Base-by-base conservation (phyloP, 2,113 vertebrate species). In the Apteryx mantelli region DNA sequence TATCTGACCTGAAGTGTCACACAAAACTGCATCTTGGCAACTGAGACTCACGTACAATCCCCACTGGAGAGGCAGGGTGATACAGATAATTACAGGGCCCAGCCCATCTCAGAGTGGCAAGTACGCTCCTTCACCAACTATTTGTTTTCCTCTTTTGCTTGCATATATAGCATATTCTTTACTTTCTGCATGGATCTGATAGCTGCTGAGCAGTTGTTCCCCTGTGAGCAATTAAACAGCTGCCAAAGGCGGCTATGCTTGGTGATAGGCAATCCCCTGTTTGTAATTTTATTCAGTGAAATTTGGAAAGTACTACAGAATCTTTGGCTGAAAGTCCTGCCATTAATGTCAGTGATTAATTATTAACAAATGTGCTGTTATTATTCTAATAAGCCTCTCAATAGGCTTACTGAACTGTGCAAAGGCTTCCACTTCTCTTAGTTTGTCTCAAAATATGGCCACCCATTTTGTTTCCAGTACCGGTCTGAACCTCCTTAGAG, bases 331-430 rank as follows among this genome's bases (percentile, higher is more conserved):
- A 63, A 90, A 64, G 44, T 64, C 64, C 26, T 22, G 88, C 63
- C 2, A 1, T 82, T 81, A 88, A 93, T 71, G 68, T 18, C 85
- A 88, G 55, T 60, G 80, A 95, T 94, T 93, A 96, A 88, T 91
- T 93, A 91, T 81, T 95, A 90, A 91, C 79, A 95, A 96, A 86
- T 93, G 73, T 81, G 55, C 16, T 90, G n/a, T 89, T 91, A 81
- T 91, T 90, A 88, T 97, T 95, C 88, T 90, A 95, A 93, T 78
- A 93, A 93, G 40, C 22, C 36, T 88, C 73, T 78, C 60, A 88
- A 42, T 75, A 74, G 80, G 88, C 55, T 88, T 81, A 78, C 20
- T 70, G 82, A 83, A 71, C 68, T 74, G 50, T 81, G 82, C 34
- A 86, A 94, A 84, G 94, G 0, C 36, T 90, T 78, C 46, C 20